Evolutionary conservation across 2,113 vertebrate species (phyloP), one percentile per base, ranked within the genome.

Genomic region (Chionodraco myersi): DNA sequence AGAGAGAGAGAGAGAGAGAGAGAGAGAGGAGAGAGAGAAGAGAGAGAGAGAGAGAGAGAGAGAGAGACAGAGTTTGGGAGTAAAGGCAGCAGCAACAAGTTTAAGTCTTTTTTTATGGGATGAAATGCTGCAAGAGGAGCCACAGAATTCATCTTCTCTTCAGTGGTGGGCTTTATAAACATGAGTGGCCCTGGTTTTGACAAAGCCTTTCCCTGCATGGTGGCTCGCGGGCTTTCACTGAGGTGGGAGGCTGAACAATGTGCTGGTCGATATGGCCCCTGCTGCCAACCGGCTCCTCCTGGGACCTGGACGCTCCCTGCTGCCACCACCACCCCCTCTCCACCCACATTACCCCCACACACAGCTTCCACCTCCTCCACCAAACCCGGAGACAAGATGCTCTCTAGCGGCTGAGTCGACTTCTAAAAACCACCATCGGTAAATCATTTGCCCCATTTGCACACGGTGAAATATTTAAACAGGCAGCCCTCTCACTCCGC

Each of bases 231-330:
- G 80, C 75, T 41, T 60, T 80, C 79, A 72, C 62, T 75, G 68
- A 4, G 56, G 64, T 75, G 74, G 70, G 77, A 86, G 84, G 81
- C 62, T 83, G 80, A 85, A 90, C 88, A 86, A 92, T 88, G 78
- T 68, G 60, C 65, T 51, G 61, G 85, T 93, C 91, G 76, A 93
- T 94, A 93, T 23, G 82, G 82, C 65, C 78, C 78, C 81, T 79
- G 74, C 81, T 85, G 62, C 56, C 36, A 41, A 51, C 70, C 71
- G 69, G 82, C 79, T 87, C 84, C 88, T 88, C 91, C 72, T 82
- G 84, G 79, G 91, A 90, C 78, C 60, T 21, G 63, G 81, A 65
- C 51, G 49, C 61, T 34, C 54, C 77, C 75, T 84, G 71, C 52
- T 74, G 65, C 81, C 72, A 60, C 67, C 65, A 12, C 73, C 72